These are phyloP conservation scores for Cyrtodaria siliqua DNA, from an alignment of 2,888 invertebrate genomes.

Conservation along the genomic window DNA sequence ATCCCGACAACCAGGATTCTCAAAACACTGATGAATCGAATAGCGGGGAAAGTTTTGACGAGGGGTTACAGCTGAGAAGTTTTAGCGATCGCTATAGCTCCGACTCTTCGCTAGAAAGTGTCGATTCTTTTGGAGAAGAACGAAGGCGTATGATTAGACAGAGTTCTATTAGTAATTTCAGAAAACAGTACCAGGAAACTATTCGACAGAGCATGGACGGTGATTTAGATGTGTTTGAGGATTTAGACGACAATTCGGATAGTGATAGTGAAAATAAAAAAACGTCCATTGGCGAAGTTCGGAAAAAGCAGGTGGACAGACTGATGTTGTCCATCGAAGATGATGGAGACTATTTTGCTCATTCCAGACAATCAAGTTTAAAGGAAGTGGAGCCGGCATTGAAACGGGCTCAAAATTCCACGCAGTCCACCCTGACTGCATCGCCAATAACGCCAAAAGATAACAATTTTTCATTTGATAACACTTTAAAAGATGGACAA, in stretches of 20 bases:
- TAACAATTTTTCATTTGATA: slow-evolving; percentile 48
- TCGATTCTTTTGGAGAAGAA: slow-evolving; percentile 41
- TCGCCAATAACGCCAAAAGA: slow-evolving; percentile 50
- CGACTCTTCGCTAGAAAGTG: slow-evolving; percentile 54
- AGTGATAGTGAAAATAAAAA: slow-evolving; percentile 1
- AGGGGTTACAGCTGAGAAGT: slow-evolving; percentile 49
- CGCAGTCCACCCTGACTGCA: slow-evolving; percentile 50
- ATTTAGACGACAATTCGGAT: neutral
- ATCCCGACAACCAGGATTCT: slow-evolving; percentile 24
- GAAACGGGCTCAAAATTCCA: slow-evolving; percentile 48
- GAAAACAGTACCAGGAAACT: slow-evolving; percentile 55
- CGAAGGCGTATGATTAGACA: slow-evolving; percentile 21
- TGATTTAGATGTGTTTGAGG: slow-evolving; percentile 45
- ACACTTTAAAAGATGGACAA: slow-evolving; percentile 37
- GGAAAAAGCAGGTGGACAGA: slow-evolving; percentile 63
- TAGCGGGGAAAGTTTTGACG: slow-evolving; percentile 26
- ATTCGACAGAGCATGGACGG: slow-evolving; percentile 54
- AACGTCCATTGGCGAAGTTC: slow-evolving; percentile 49
- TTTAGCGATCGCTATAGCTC: slow-evolving; percentile 60
- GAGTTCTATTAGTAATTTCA: slow-evolving; percentile 50
- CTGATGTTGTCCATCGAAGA: slow-evolving; percentile 60
- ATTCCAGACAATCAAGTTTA: slow-evolving; percentile 10
- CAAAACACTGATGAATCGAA: neutral
- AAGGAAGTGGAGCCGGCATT: slow-evolving; percentile 9
- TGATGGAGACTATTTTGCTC: slow-evolving; percentile 70